Evolutionary conservation across 2,113 vertebrate genomes (phyloP).

Genomic region (Elgaria multicarinata): DNA sequence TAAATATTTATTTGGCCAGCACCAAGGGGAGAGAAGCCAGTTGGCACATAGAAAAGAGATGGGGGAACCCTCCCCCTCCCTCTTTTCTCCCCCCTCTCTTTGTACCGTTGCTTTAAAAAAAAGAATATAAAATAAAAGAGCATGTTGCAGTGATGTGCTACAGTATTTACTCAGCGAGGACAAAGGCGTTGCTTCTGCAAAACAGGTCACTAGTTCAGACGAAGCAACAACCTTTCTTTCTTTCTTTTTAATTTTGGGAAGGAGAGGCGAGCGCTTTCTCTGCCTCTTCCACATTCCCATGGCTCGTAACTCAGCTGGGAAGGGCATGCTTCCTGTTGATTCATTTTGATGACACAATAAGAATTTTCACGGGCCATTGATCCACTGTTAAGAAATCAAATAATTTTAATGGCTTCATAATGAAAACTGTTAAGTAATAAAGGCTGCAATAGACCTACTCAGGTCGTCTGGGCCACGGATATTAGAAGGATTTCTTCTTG

Average conservation of each 20-base stretch:
- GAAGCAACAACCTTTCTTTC: constrained; percentile 34
- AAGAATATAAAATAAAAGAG: constrained; percentile 7
- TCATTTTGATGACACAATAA: constrained; percentile 57
- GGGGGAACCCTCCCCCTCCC: too few species aligned
- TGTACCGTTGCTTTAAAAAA: constrained; percentile 44
- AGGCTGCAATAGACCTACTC: constrained; percentile 26
- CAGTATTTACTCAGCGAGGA: constrained; percentile 60
- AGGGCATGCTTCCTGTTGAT: constrained; percentile 73
- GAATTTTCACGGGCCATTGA: constrained; percentile 54
- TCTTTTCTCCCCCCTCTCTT: background rate
- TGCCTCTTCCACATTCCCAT: constrained; percentile 41
- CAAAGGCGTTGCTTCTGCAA: constrained; percentile 69
- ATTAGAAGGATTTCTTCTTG: background rate
- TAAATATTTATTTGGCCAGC: constrained; percentile 69
- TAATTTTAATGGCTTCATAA: constrained; percentile 71
- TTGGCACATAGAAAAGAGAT: constrained; percentile 34
- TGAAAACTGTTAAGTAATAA: constrained; percentile 42
- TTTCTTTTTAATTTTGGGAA: constrained; percentile 38
- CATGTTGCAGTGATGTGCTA: constrained; percentile 42
- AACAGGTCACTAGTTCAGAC: constrained; percentile 67
- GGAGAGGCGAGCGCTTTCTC: background rate
- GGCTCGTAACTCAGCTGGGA: constrained; percentile 37
- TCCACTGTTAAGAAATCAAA: constrained; percentile 58
- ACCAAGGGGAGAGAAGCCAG: constrained; percentile 31
- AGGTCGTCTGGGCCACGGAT: background rate